Conservation (phyloP, 2,113 vertebrate genomes). For the Halichoeres trimaculatus region DNA sequence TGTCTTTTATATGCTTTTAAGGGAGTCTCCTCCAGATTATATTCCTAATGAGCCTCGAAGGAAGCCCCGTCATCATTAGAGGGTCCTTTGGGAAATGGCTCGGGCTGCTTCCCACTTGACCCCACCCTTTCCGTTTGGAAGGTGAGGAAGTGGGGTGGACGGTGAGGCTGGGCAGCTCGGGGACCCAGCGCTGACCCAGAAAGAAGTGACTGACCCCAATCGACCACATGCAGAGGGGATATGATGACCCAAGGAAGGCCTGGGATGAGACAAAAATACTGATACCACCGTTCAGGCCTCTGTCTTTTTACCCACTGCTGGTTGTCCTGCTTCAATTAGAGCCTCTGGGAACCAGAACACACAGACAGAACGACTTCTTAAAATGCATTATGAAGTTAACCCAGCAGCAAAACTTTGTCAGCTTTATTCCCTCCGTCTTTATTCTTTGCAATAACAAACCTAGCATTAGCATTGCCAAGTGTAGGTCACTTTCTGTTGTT, state of each 20-base stretch:
- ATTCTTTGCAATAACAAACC: too few relatives aligned
- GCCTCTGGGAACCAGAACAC: too few relatives aligned
- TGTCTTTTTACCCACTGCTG: constrained; percentile 1
- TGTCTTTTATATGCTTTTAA: constrained; percentile 70
- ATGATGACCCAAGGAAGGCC: constrained; percentile 10
- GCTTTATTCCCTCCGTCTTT: too few relatives aligned
- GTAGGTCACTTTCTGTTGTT: too few relatives aligned
- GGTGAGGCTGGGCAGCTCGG: constrained; percentile 9
- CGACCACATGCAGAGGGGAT: constrained; percentile 45
- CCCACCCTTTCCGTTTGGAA: constrained; percentile 17
- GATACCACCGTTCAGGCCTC: not conserved
- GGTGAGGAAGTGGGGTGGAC: constrained; percentile 5
- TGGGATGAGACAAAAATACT: constrained; percentile 13
- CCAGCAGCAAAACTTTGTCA: too few relatives aligned
- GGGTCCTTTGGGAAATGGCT: constrained; percentile 21
- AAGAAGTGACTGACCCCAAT: constrained; percentile 14
- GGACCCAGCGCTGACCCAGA: constrained; percentile 34
- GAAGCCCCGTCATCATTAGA: constrained; percentile 67
- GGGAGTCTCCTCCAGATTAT: constrained; percentile 68
- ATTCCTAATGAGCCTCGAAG: constrained; percentile 71
- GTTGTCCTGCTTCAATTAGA: not conserved
- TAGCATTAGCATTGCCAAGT: too few relatives aligned
- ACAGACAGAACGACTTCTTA: not conserved
- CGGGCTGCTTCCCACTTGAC: constrained; percentile 27
- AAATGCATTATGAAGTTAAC: too few relatives aligned